These are phyloP conservation scores for Pantala flavescens DNA, from an alignment of 1,140 invertebrate species.

Conservation along the genomic window DNA sequence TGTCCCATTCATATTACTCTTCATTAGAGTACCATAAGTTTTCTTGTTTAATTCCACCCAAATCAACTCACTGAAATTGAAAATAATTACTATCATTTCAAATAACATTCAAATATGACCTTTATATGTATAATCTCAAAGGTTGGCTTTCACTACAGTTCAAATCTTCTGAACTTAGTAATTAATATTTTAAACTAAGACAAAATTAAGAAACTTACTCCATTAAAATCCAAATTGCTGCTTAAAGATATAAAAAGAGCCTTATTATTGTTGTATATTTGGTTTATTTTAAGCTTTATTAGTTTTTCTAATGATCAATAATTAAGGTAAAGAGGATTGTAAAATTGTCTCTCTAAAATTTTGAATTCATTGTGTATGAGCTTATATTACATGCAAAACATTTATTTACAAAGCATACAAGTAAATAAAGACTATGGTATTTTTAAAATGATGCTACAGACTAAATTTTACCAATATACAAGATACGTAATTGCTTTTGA, in stretches of 20 bases:
- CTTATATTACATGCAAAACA: no score
- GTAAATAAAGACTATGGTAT: no score
- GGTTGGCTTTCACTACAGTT: background rate
- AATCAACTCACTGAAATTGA: constrained; percentile 46
- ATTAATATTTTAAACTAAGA: background rate
- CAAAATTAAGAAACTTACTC: background rate
- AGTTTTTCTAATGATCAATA: no score
- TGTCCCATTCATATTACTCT: constrained; percentile 44
- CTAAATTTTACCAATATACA: no score
- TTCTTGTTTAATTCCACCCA: constrained; percentile 53
- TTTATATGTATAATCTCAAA: background rate
- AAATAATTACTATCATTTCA: background rate
- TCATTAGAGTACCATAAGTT: constrained; percentile 48
- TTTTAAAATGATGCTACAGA: no score
- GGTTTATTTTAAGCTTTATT: background rate
- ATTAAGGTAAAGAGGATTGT: no score
- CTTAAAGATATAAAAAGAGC: background rate
- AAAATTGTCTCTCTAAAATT: no score
- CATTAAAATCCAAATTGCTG: background rate
- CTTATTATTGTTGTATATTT: background rate
- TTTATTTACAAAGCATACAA: no score
- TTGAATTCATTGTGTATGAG: no score
- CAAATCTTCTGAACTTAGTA: background rate
- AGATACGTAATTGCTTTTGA: no score
- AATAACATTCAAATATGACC: background rate